Percentiles rank a stretch among this genome's conserved stretches.
These are phyloP conservation scores for Phylloscopus whistleri DNA, from an alignment of 2,113 vertebrate genomes.

Conservation along the genomic window DNA sequence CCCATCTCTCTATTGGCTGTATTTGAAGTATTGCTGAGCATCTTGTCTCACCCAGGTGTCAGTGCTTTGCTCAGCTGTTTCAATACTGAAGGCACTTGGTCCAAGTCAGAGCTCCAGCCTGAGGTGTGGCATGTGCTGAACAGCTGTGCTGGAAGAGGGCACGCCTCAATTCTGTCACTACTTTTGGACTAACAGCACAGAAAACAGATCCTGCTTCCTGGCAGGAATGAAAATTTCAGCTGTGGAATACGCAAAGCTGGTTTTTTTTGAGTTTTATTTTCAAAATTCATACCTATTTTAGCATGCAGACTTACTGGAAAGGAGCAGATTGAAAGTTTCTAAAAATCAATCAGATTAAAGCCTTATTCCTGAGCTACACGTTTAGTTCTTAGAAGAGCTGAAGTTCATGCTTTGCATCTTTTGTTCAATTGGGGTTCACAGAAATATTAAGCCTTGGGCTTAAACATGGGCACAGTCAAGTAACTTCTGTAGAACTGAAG, in stretches of 20 bases:
- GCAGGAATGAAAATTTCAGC: neutral
- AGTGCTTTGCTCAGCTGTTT: neutral
- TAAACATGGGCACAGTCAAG: neutral
- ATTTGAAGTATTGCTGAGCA: neutral
- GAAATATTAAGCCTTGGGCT: neutral
- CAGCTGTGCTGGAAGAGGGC: too few species aligned
- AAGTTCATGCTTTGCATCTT: neutral
- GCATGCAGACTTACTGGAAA: neutral
- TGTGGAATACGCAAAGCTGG: neutral
- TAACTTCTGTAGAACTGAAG: neutral
- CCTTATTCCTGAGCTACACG: rapidly evolving
- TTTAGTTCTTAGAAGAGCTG: neutral
- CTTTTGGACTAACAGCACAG: too few species aligned
- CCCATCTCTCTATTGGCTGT: neutral
- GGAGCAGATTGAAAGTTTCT: rapidly evolving
- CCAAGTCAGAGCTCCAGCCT: neutral
- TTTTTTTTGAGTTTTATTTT: neutral
- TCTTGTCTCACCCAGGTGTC: neutral
- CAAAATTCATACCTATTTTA: neutral
- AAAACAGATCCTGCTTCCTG: neutral
- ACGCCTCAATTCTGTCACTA: too few species aligned
- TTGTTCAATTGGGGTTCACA: neutral
- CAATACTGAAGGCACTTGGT: neutral
- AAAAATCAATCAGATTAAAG: neutral
- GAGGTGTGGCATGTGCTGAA: rapidly evolving